Evolutionary conservation across 2,888 invertebrate species (phyloP).

Genomic region (Drosophila affinis): DNA sequence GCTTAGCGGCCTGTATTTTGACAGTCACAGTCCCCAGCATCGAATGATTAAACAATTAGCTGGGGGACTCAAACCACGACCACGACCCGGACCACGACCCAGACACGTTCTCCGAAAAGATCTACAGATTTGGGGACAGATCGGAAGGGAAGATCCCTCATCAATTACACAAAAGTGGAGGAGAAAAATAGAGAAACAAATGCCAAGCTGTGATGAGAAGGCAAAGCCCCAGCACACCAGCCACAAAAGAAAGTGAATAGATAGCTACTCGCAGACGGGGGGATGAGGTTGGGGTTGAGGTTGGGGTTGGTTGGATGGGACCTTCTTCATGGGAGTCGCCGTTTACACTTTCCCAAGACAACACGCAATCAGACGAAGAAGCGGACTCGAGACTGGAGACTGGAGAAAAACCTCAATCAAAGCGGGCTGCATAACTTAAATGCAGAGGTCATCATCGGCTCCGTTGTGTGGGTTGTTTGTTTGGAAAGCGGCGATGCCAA

Average conservation of each 20-base stretch:
- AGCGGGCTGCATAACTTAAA: conserved; percentile 73
- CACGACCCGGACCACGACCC: background rate
- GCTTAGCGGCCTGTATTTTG: conserved; percentile 71
- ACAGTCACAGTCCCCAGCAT: conserved; percentile 43
- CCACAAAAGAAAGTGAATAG: conserved; percentile 73
- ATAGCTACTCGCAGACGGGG: conserved; percentile 11
- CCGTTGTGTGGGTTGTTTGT: conserved; percentile 65
- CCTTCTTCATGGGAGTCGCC: conserved; percentile 66
- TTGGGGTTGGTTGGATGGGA: conserved; percentile 21
- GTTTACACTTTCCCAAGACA: conserved; percentile 74
- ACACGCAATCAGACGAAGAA: conserved; percentile 52
- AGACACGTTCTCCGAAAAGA: conserved; percentile 61
- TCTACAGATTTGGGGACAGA: conserved; percentile 44
- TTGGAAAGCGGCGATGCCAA: conserved; percentile 64
- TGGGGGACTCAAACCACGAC: conserved; percentile 12
- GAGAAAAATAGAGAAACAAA: background rate
- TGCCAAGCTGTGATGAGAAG: conserved; percentile 26
- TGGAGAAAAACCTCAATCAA: conserved; percentile 73
- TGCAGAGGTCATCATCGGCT: conserved; percentile 66
- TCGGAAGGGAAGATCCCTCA: conserved; percentile 51
- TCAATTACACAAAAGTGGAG: conserved; percentile 55
- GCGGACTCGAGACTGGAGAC: background rate
- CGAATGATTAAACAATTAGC: conserved; percentile 74
- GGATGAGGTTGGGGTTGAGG: too few relatives aligned
- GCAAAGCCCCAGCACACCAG: background rate